phyloP scores from a whole-genome alignment of 2,888 invertebrate species.

The Gymnoscelis rufifasciata region DNA sequence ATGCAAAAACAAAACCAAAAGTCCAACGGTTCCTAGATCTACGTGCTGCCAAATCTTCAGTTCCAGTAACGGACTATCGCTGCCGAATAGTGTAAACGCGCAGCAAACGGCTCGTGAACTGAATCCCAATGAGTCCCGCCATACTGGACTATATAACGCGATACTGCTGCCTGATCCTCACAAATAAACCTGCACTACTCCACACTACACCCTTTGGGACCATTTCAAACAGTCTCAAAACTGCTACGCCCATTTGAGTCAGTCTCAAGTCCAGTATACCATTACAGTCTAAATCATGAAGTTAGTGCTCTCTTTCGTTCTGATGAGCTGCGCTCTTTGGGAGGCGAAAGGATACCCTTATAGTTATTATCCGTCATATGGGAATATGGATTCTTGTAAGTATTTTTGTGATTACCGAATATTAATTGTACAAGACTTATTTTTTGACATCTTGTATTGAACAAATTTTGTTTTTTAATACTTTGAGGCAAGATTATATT shows the following conservation, averaged over 20 bases:
- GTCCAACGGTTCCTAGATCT: constrained; percentile 48
- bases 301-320: constrained; percentile 40
- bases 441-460: no score
- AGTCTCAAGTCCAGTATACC: neutral
- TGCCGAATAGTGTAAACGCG: constrained; percentile 54
- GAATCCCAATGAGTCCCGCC: constrained; percentile 67
- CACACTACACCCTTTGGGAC: constrained; percentile 47
- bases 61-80: constrained; percentile 61
- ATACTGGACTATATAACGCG: constrained; percentile 65
- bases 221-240: constrained; percentile 31
- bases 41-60: constrained; percentile 53
- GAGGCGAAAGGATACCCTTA: constrained; percentile 56
- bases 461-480: no score
- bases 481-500: no score
- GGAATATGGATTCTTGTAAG: constrained; percentile 66
- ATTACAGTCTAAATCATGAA: no score
- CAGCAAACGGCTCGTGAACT: constrained; percentile 51
- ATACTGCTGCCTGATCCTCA: constrained; percentile 41
- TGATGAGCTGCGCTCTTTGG: constrained; percentile 51
- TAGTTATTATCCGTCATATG: constrained; percentile 64
- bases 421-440: neutral
- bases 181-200: constrained; percentile 45
- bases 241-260: neutral
- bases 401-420: constrained; percentile 19
- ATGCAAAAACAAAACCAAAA: constrained; percentile 45